phyloP scores from a whole-genome alignment of 1,140 invertebrate species.

The Lycorma delicatula region DNA sequence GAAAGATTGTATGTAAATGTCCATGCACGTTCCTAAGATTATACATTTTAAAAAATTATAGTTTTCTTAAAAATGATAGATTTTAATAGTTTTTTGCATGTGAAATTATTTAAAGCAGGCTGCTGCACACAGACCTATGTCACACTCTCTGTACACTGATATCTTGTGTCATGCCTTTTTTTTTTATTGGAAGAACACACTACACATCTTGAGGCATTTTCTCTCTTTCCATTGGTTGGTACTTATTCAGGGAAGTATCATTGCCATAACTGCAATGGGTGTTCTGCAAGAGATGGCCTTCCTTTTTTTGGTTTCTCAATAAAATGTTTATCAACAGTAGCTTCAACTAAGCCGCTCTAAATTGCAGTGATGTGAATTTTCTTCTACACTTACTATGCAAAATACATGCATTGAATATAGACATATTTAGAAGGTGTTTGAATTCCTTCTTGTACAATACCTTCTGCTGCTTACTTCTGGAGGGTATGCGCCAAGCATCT shows the following conservation, averaged over 20 bases:
- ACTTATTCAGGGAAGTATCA: constrained; percentile 6
- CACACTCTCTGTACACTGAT: constrained; percentile 10
- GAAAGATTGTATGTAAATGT: no score
- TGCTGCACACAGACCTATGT: constrained; percentile 3
- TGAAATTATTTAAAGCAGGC: constrained; percentile 11
- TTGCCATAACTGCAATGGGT: neutral
- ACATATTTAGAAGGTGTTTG: constrained; percentile 14
- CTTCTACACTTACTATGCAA: neutral
- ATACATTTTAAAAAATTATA: no score
- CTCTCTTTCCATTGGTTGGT: constrained; percentile 3
- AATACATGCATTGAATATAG: constrained; percentile 11
- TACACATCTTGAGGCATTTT: neutral
- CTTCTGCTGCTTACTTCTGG: no score
- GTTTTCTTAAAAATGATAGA: no score
- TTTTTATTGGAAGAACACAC: constrained; percentile 1
- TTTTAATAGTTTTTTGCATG: no score
- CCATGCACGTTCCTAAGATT: no score
- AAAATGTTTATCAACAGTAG: neutral
- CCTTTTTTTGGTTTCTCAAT: constrained; percentile 10
- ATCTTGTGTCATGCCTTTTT: neutral
- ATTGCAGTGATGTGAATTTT: constrained; percentile 2
- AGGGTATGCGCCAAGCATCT: no score
- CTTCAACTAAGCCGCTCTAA: neutral
- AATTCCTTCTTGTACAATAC: constrained; percentile 15
- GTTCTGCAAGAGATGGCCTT: constrained; percentile 7